phyloP scores from a whole-genome alignment of 2,113 vertebrate genomes.

The Anoura caudifer region DNA sequence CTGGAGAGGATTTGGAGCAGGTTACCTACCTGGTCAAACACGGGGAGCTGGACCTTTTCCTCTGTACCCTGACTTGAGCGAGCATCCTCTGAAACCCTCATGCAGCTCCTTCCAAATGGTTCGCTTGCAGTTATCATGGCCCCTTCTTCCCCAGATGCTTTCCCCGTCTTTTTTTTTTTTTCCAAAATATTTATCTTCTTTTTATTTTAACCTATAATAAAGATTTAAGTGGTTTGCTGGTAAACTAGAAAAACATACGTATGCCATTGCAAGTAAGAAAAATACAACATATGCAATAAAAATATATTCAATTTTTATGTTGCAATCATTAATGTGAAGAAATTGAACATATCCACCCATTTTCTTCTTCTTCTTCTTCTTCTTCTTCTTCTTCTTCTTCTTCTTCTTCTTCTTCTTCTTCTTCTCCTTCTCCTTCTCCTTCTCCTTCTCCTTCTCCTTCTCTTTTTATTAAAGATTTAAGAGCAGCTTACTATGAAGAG shows the following conservation, averaged over 20 bases:
- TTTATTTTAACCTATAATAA: background rate
- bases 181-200: background rate
- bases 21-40: background rate
- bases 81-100: background rate
- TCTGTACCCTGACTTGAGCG: background rate
- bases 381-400: too few relatives aligned
- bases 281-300: background rate
- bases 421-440: too few relatives aligned
- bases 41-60: background rate
- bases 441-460: too few relatives aligned
- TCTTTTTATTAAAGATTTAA: constrained; percentile 8
- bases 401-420: too few relatives aligned
- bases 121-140: background rate
- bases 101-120: background rate
- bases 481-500: background rate
- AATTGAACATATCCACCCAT: background rate
- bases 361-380: background rate
- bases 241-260: background rate
- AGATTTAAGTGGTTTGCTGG: background rate
- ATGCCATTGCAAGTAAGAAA: background rate
- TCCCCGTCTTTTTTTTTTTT: too few relatives aligned
- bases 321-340: background rate
- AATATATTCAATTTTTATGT: background rate
- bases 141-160: background rate
- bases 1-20: background rate